Evolutionary conservation across 2,113 vertebrate genomes (phyloP).

Genomic region (Centropristis striata): DNA sequence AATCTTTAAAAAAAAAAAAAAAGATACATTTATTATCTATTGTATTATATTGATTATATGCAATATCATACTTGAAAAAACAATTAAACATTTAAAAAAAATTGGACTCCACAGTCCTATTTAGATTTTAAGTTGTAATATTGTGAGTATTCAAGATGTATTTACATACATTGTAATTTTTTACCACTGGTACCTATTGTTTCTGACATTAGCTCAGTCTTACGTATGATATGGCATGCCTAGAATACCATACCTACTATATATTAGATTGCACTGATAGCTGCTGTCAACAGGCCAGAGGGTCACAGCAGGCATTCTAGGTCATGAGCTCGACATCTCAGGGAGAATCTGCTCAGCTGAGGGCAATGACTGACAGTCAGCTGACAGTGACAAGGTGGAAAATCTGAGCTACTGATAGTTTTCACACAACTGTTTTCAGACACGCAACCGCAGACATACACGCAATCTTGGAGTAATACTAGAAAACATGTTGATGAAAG

Average conservation of each 20-base stretch:
- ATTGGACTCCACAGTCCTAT: background rate
- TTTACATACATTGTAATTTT: background rate
- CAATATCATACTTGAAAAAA: background rate
- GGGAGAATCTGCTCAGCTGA: slow-evolving; percentile 42
- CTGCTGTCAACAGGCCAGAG: slow-evolving; percentile 32
- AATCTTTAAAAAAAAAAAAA: background rate
- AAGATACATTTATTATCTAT: background rate
- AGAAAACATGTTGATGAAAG: slow-evolving; percentile 38
- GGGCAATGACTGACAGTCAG: slow-evolving; percentile 64
- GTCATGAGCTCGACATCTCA: slow-evolving; percentile 29
- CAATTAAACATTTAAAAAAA: background rate
- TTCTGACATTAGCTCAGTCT: background rate
- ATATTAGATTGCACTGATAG: slow-evolving; percentile 11
- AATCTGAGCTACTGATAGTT: slow-evolving; percentile 47
- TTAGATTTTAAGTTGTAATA: background rate
- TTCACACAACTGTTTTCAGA: slow-evolving; percentile 47
- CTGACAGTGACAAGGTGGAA: slow-evolving; percentile 71
- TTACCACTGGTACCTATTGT: background rate
- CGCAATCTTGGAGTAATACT: slow-evolving; percentile 8
- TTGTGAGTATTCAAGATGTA: background rate
- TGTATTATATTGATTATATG: background rate
- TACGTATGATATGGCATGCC: slow-evolving; percentile 17
- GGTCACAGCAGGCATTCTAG: slow-evolving; percentile 21
- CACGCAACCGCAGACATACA: slow-evolving; percentile 31
- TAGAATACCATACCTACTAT: background rate